Evolutionary conservation across 1,140 invertebrate genomes (phyloP).

Genomic region (Drosophila jambulina): DNA sequence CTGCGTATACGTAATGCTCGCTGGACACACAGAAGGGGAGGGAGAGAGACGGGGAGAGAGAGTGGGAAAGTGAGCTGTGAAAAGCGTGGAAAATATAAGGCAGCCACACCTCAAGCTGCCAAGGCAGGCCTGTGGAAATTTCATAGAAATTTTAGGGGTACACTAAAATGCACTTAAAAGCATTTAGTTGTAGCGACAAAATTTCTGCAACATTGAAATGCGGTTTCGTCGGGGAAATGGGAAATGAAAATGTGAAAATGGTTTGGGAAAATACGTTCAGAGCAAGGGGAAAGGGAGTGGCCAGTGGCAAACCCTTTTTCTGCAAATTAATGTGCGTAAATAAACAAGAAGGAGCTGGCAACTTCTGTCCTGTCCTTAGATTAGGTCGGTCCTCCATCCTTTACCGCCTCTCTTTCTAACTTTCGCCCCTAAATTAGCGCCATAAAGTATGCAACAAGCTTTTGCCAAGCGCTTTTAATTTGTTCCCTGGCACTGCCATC

Average conservation of each 20-base stretch:
- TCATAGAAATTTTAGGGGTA: conserved; percentile 19
- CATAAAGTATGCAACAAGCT: conserved; percentile 83
- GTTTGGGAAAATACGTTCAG: too few species aligned
- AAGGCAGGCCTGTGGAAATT: conserved; percentile 13
- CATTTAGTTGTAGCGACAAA: conserved; percentile 78
- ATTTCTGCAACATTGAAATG: conserved; percentile 72
- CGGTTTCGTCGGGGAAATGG: conserved; percentile 26
- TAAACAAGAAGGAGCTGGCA: conserved; percentile 62
- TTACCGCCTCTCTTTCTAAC: conserved; percentile 18
- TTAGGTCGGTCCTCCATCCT: conserved; percentile 6
- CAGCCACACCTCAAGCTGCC: conserved; percentile 40
- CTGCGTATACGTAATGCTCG: conserved; percentile 22
- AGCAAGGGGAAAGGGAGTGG: background rate
- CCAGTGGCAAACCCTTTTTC: conserved; percentile 38
- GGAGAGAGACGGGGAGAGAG: background rate
- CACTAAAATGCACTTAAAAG: conserved; percentile 81
- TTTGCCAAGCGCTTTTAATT: conserved; percentile 70
- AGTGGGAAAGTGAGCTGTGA: background rate
- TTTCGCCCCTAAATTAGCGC: conserved; percentile 68
- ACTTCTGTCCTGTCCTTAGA: conserved; percentile 53
- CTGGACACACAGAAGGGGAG: background rate
- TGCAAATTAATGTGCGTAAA: conserved; percentile 79
- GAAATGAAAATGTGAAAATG: conserved; percentile 1
- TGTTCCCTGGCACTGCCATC: conserved; percentile 67
- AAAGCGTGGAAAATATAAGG: background rate